These are phyloP conservation scores for Caenorhabditis sinica DNA, from an alignment of 2,888 invertebrate species.

Conservation along the genomic window DNA sequence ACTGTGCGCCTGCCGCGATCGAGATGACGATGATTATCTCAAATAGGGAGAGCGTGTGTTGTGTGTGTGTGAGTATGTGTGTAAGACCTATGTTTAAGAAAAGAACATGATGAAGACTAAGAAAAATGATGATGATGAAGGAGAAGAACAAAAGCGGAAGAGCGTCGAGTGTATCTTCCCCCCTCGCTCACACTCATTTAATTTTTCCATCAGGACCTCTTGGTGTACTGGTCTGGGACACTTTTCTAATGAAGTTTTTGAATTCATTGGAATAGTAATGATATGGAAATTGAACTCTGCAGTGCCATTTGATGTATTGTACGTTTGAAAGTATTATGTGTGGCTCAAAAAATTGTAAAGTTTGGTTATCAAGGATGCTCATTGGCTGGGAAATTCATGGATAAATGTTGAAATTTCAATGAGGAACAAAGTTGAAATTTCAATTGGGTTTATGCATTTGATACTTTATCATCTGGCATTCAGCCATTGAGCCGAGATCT, in stretches of 20 bases:
- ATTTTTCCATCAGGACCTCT: constrained; percentile 15
- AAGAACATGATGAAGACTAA: constrained; percentile 33
- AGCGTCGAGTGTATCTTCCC: constrained; percentile 39
- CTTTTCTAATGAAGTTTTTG: constrained; percentile 9
- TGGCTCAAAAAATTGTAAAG: no score
- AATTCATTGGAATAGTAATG: not conserved
- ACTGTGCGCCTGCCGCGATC: not conserved
- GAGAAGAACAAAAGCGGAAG: constrained; percentile 45
- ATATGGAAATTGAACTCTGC: not conserved
- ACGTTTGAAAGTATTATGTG: no score
- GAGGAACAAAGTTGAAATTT: no score
- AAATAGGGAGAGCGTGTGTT: constrained; percentile 23
- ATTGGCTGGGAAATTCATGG: no score
- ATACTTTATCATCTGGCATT: no score
- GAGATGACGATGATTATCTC: constrained; percentile 36
- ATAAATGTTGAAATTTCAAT: no score
- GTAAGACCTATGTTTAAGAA: constrained; percentile 47
- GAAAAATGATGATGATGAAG: constrained; percentile 14
- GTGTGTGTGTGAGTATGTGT: constrained; percentile 19
- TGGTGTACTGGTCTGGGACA: constrained; percentile 21
- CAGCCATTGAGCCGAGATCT: no score
- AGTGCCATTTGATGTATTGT: no score
- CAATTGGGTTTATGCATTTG: no score
- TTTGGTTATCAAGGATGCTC: no score
- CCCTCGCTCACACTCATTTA: constrained; percentile 26